Evolutionary conservation across 2,797 vertebrate species (phyloP), one percentile per base, ranked within the genome.

Genomic region (Epinephelus coioides): DNA sequence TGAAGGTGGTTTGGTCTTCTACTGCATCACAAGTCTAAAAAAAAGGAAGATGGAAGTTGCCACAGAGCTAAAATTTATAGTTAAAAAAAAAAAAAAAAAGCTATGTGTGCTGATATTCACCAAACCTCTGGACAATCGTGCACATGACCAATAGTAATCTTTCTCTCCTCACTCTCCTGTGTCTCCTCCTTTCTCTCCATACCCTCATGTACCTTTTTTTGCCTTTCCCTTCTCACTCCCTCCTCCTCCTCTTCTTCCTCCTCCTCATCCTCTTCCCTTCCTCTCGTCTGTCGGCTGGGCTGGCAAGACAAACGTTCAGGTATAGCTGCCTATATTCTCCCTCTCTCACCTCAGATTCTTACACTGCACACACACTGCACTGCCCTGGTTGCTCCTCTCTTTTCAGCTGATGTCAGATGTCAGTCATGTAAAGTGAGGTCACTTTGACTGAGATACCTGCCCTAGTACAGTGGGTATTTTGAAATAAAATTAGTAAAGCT

Each of bases 251-350:
- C 44, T 68, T 78, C 61, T 23, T 50, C 78, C 55, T 78, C 78
- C 51, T 83, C 84, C 54, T 78, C 83, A 25, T 76, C 43, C 78
- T 81, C 82, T 74, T 63, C 73, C 79, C 85, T 78, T 74, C 88
- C 83, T 89, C 86, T 91, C 83, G 78, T 92, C 89, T 94, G 90
- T 94, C 90, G 89, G 90, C 93, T 88, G 94, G 94, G 93, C 93
- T 93, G 95, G 81, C 95, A 95, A 96, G 96, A 95, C 95, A 90
- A 94, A 95, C 91, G 88, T 91, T 91, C 95, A 96, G 96, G 96
- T 96, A 96, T 90, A 95, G 89, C 93, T 92, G 91, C 92, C 92
- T 89, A 90, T 90, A 78, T 91, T 93, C 89, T 93, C 89, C 90
- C 89, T 86, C 91, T 93, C 89, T 93, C 91, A 90, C 86, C 92